Base-by-base conservation (phyloP, 1,140 invertebrate genomes). In the Araneus ventricosus region DNA sequence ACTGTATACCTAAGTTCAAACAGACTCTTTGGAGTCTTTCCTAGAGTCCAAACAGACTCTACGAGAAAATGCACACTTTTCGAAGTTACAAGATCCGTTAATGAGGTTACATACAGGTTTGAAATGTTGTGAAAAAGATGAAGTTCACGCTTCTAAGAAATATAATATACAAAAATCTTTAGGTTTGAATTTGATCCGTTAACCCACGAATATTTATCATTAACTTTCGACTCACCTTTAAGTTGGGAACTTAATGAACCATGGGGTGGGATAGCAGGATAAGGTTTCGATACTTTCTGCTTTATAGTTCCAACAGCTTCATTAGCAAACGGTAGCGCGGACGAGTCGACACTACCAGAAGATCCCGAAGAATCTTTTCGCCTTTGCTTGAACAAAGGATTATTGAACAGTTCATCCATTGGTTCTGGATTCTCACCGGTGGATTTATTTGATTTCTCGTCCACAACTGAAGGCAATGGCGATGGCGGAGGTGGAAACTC, bases 261-360 rank as follows among this genome's bases (percentile, higher is more conserved):
- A 87, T 94, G 52, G 1, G 61, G 22, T 63, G 94, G 90, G 94
- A 94, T 75, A 37, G 92, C 34, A n/a, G 87, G 92, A 59, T 93
- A 93, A 4, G 92, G 52, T 98, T 98, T 67, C 96, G 94, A 57
- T 94, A 94, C 95, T 93, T 97, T 96, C 94, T 98, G 97, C 94
- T 99, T 99, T 95, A 99, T 99, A 34, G 99, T 99, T 17, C 99
- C 99, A 59, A 98, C 98, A 96, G 99, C 99, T 95, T 99, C 99
- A 95, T 99, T 99, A 91, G 99, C 99, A 96, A 99, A 99, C 61
- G 99, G 99, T 95, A 99, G 97, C 94, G 98, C 99, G 95, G 99
- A 98, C 30, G 98, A 99, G 96, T 99, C 95, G 85, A 98, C 98
- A 96, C 98, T 99, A 96, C 98, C 99, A 94, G 98, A 99, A 94